phyloP scores from a whole-genome alignment of 2,797 vertebrate genomes.

The Cynopterus sphinx region DNA sequence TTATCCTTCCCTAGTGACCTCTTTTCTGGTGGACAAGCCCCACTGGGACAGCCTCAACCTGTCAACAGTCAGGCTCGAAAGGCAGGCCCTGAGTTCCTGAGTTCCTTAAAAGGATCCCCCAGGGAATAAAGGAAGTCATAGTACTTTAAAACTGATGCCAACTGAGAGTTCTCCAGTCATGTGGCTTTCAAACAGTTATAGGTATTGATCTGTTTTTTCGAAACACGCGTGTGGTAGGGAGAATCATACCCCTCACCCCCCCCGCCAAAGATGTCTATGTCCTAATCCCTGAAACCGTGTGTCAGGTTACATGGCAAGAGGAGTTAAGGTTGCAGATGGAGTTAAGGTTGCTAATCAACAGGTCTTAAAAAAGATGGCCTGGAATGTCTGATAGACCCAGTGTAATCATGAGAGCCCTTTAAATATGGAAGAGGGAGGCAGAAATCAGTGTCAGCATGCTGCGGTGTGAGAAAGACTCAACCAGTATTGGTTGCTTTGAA shows the following conservation, averaged over 20 bases:
- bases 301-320: not conserved
- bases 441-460: not conserved
- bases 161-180: not conserved
- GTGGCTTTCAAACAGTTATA: not conserved
- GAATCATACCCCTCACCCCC: not conserved
- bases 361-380: not conserved
- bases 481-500: not conserved
- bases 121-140: not conserved
- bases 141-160: not conserved
- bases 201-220: not conserved
- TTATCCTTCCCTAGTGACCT: not conserved
- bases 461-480: not conserved
- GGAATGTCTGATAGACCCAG: not conserved
- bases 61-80: not conserved
- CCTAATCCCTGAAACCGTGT: not conserved
- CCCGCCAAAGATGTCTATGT: not conserved
- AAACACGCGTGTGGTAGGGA: not conserved
- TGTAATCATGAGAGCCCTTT: not conserved
- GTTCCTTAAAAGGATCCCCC: not conserved
- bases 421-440: not conserved
- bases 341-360: not conserved
- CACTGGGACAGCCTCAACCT: not conserved
- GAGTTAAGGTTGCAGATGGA: not conserved
- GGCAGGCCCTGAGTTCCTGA: not conserved
- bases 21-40: not conserved